These are phyloP conservation scores for Bergia puertoricense DNA, from an alignment of 92 coral and sea anemone genomes.

Conservation along the genomic window DNA sequence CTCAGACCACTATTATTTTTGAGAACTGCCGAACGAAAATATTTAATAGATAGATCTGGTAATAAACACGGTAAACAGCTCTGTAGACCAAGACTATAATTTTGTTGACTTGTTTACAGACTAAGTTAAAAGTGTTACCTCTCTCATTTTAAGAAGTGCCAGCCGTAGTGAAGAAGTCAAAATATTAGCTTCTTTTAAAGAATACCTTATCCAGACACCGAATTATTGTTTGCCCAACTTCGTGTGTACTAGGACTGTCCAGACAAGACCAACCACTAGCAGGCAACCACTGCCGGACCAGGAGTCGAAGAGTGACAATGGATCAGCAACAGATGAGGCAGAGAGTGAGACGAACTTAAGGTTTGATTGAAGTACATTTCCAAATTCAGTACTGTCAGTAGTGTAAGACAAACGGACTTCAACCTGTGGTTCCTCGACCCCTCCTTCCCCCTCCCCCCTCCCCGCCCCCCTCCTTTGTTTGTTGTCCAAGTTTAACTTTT, in stretches of 20 bases:
- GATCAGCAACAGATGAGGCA: conserved; percentile 91
- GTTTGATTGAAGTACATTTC: conserved; percentile 30
- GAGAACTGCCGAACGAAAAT: background rate
- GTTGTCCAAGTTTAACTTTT: too few relatives aligned
- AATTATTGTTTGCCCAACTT: background rate
- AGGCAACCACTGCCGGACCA: conserved; percentile 52
- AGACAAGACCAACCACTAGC: conserved; percentile 49
- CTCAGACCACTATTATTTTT: too few relatives aligned
- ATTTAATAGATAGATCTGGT: background rate
- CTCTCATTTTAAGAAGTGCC: too few relatives aligned
- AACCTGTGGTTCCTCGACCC: too few relatives aligned
- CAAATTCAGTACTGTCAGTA: background rate
- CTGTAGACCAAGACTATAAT: too few relatives aligned
- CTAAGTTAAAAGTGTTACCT: too few relatives aligned
- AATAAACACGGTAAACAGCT: background rate
- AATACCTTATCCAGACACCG: background rate
- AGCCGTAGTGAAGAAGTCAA: too few relatives aligned
- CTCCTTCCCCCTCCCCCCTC: too few relatives aligned
- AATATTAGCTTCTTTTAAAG: too few relatives aligned
- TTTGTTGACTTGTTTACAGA: too few relatives aligned
- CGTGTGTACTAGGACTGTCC: conserved; percentile 53
- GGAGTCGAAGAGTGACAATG: conserved; percentile 85
- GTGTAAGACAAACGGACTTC: too few relatives aligned
- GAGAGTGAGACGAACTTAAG: conserved; percentile 87
- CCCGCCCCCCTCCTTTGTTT: too few relatives aligned